Percentiles rank a stretch among this genome's conserved stretches.
phyloP scores from a whole-genome alignment of 2,888 invertebrate genomes.

The Calliphora vomitoria region DNA sequence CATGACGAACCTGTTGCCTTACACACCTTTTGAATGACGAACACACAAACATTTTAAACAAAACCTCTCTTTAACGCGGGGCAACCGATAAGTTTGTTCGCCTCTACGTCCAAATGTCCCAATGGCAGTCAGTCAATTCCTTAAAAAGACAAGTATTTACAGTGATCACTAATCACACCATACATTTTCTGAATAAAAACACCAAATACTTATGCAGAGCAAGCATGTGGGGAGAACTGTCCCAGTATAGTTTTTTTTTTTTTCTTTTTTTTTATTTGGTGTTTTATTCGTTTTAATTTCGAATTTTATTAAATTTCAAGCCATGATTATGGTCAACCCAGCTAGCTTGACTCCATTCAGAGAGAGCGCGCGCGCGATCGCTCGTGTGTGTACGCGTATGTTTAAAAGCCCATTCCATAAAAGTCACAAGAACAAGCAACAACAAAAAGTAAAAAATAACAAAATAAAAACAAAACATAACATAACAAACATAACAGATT shows the following conservation, averaged over 20 bases:
- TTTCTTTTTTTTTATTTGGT: conserved; percentile 14
- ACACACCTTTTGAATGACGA: conserved; percentile 67
- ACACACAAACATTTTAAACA: conserved; percentile 28
- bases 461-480: conserved; percentile 63
- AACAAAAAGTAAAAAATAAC: conserved; percentile 28
- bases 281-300: background rate
- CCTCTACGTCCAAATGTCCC: conserved; percentile 7
- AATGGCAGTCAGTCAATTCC: conserved; percentile 4
- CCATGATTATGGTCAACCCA: conserved; percentile 47
- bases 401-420: conserved; percentile 52
- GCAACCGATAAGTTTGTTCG: conserved; percentile 1
- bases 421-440: conserved; percentile 39
- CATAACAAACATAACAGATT: conserved; percentile 80
- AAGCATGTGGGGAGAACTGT: conserved; percentile 38
- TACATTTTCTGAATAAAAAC: conserved; percentile 26
- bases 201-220: background rate
- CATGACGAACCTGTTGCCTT: conserved; percentile 74
- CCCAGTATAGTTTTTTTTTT: conserved; percentile 31
- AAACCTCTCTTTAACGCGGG: conserved; percentile 16
- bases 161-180: conserved; percentile 44
- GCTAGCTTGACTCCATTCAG: conserved; percentile 12
- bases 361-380: conserved; percentile 23
- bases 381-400: conserved; percentile 25
- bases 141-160: conserved; percentile 18
- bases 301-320: conserved; percentile 34